Evolutionary conservation across 2,888 invertebrate genomes (phyloP).

Genomic region (Protodeltote pygarga): DNA sequence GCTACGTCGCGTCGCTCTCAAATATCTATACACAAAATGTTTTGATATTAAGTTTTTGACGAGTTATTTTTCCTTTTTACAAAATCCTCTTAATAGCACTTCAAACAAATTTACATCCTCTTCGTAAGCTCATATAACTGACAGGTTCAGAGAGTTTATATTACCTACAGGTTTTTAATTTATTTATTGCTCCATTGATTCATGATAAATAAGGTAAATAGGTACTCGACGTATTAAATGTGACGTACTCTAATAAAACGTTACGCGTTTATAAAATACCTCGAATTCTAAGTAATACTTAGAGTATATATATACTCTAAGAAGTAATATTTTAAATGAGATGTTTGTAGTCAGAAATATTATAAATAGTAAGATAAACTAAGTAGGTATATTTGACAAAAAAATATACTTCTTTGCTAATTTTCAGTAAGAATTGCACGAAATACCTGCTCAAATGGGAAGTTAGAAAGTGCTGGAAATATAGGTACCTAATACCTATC

Average conservation of each 20-base stretch:
- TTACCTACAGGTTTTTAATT: constrained; percentile 50
- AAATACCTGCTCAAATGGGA: too few species aligned
- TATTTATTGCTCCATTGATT: constrained; percentile 49
- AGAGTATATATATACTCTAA: too few species aligned
- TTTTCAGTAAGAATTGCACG: too few species aligned
- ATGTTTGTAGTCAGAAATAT: too few species aligned
- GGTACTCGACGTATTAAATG: neutral
- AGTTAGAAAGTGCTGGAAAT: too few species aligned
- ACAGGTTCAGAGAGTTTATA: constrained; percentile 60
- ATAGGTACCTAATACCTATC: too few species aligned
- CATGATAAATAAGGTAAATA: constrained; percentile 2
- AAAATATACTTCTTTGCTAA: too few species aligned
- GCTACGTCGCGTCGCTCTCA: constrained; percentile 76
- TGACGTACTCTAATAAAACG: neutral
- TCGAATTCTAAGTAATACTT: too few species aligned
- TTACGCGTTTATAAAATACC: too few species aligned
- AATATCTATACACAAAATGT: constrained; percentile 72
- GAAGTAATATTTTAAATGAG: too few species aligned
- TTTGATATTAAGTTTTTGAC: constrained; percentile 79
- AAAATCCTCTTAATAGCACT: constrained; percentile 75
- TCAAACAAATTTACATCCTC: constrained; percentile 75
- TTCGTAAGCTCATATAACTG: constrained; percentile 59
- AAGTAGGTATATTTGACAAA: too few species aligned
- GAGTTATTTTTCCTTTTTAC: constrained; percentile 73
- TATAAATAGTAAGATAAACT: too few species aligned